phyloP scores from a whole-genome alignment of 2,888 invertebrate genomes.

The Sminthurinus aureus region DNA sequence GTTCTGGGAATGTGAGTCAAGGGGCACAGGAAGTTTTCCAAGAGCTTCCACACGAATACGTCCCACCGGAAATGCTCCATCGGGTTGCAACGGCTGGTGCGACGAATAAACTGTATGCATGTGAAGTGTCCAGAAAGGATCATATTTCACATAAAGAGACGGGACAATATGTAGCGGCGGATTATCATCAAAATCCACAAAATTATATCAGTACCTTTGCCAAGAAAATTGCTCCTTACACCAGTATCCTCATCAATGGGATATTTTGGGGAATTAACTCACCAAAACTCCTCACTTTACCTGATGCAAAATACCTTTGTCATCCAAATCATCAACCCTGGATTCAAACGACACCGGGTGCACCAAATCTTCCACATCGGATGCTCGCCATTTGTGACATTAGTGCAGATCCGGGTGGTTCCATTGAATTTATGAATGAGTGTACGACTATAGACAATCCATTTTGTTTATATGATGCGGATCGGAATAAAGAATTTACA shows the following conservation, averaged over 20 bases:
- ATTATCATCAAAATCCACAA: conserved; percentile 93
- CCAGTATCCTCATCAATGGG: conserved; percentile 95
- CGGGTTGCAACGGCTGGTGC: conserved; percentile 97
- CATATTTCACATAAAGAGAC: conserved; percentile 92
- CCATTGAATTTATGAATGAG: conserved; percentile 99
- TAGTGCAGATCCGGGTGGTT: conserved; percentile 98
- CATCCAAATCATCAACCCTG: conserved; percentile 90
- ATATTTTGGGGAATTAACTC: conserved; percentile 99
- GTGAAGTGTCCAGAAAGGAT: conserved; percentile 92
- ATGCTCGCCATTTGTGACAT: conserved; percentile 98
- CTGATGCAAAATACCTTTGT: conserved; percentile 94
- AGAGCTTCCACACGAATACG: conserved; percentile 96
- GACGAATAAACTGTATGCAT: conserved; percentile 94
- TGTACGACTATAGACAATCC: conserved; percentile 99
- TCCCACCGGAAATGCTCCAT: conserved; percentile 90
- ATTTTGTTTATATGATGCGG: conserved; percentile 99
- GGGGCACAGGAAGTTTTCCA: conserved; percentile 77
- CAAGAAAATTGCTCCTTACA: conserved; percentile 96
- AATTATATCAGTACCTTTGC: conserved; percentile 95
- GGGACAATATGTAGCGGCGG: conserved; percentile 87
- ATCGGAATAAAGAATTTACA: conserved; percentile 95
- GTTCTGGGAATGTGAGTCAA: conserved; percentile 96
- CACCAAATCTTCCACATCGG: conserved; percentile 86
- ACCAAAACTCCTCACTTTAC: conserved; percentile 94
- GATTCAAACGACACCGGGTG: conserved; percentile 87